Base-by-base conservation (phyloP, 2,113 vertebrate species). In the Proterorhinus semilunaris region DNA sequence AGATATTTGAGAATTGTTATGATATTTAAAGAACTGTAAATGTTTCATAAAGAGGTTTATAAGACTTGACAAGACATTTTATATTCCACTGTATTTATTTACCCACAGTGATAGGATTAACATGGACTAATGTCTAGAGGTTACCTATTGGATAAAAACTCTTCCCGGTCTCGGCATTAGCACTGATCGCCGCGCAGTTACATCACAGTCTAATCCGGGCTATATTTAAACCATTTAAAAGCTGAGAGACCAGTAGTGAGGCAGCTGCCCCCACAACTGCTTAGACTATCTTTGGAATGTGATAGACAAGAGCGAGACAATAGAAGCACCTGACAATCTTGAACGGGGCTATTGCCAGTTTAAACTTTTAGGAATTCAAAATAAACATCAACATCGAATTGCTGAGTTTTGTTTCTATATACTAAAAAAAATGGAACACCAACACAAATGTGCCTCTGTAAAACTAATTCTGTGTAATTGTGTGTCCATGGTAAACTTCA, bases 161-260 rank as follows among this genome's bases (percentile, higher is more conserved):
- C 54, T 57, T 57, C 17, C 17, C 17, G 2, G 54, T 17, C 54
- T 42, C 6, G 12, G 55, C 27, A 58, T 61, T 61, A 61, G 4
- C 42, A 42, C 58, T 44, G 42, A 61, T 42, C 58, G 12, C 42
- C 10, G 15, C 42, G 12, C 42, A 13, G 79, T 88, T 87, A 86
- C 80, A 74, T 88, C 82, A 90, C 59, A 4, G 78, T 69, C 66
- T 79, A 76, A 69, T 77, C 52, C 0, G 0, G 16, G 74, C 86
- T 88, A 83, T 72, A 84, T 83, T 80, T 83, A 87, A 86, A 82
- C 62, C 74, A 73, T 81, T 74, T 76, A 76, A 75, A 80, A 72
- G 69, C 50, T 45, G 59, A 50, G 43, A 59, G 62, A 36, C 27
- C 64, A 53, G n/a, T 80, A 78, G 71, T 45, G 50, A 73, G 88